Evolutionary conservation across 2,113 vertebrate genomes (phyloP), one percentile per base, ranked within the genome.

Genomic region (Varanus salvator): DNA sequence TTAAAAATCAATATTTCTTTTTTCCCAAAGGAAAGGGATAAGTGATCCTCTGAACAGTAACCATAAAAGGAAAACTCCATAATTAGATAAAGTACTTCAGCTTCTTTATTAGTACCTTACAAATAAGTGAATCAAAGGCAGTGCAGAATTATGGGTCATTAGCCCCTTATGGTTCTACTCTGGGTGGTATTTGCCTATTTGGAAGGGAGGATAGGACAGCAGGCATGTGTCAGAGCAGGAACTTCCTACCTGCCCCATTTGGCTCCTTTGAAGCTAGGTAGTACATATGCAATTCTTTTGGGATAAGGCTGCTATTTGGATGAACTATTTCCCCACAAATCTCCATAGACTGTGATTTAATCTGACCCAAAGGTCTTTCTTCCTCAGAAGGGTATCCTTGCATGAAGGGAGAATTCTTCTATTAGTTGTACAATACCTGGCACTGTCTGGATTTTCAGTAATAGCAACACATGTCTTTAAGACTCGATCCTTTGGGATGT

Each of bases 371-470:
- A 72, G 21, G 7, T 85, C 50, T 82, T 17, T 31, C 34, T 31
- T 81, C 50, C 27, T 17, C 52, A 71, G 27, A 48, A 74, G 15
- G 54, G 12, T 19, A 54, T 54, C 34, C 19, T 72, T 23, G 21
- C 48, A 85, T 74, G 23, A 54, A 54, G 69, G 7, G 44, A 44
- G 29, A 54, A 23, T 34, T 85, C 8, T 54, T 34, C 23, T 52
- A 84, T 48, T 44, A 48, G 2, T 68, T 74, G 15, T 9, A 74
- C 12, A 82, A 71, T 93, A 88, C 86, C 15, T 85, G 86, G 91
- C 93, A 92, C 80, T 93, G 44, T 94, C 93, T 94, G 92, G 91
- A 77, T 75, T 93, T 93, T 89, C 91, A 94, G 94, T 90, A 92
- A 93, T 94, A 93, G 90, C 91, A 92, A 31, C 81, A 9, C 88